phyloP scores from a whole-genome alignment of 2,797 vertebrate genomes.

The Sebastes hubbsi region DNA sequence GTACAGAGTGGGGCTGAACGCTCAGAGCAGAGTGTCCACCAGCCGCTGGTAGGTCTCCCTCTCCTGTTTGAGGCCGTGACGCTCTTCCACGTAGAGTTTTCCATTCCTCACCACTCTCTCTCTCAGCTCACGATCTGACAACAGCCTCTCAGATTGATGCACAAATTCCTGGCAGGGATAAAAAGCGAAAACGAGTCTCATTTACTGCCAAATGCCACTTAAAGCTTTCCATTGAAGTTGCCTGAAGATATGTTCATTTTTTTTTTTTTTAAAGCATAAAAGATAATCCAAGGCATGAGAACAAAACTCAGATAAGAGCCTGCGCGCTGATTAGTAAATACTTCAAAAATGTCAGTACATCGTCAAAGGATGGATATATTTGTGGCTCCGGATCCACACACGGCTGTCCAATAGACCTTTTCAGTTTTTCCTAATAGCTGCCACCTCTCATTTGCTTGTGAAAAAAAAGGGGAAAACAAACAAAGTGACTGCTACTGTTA shows the following conservation, averaged over 20 bases:
- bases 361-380: slow-evolving; percentile 62
- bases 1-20: neutral
- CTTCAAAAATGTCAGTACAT: slow-evolving; percentile 40
- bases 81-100: slow-evolving; percentile 81
- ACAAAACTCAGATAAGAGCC: slow-evolving; percentile 52
- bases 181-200: slow-evolving; percentile 51
- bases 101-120: slow-evolving; percentile 82
- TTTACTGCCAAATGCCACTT: slow-evolving; percentile 58
- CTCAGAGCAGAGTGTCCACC: slow-evolving; percentile 72
- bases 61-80: slow-evolving; percentile 85
- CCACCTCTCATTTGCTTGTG: slow-evolving; percentile 40
- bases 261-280: slow-evolving; percentile 36
- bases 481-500: slow-evolving; percentile 6
- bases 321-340: slow-evolving; percentile 52
- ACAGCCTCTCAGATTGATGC: slow-evolving; percentile 84
- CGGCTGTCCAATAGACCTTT: slow-evolving; percentile 37
- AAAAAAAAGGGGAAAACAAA: slow-evolving; percentile 13
- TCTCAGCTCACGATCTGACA: slow-evolving; percentile 80
- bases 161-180: slow-evolving; percentile 89
- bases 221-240: slow-evolving; percentile 56
- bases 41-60: slow-evolving; percentile 86
- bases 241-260: slow-evolving; percentile 53
- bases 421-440: slow-evolving; percentile 42
- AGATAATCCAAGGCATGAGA: slow-evolving; percentile 48
- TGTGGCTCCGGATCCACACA: slow-evolving; percentile 48